Percentiles rank a stretch among this genome's conserved stretches.
Conservation (phyloP, 2,113 vertebrate genomes). For the Sporophila hypoxantha region DNA sequence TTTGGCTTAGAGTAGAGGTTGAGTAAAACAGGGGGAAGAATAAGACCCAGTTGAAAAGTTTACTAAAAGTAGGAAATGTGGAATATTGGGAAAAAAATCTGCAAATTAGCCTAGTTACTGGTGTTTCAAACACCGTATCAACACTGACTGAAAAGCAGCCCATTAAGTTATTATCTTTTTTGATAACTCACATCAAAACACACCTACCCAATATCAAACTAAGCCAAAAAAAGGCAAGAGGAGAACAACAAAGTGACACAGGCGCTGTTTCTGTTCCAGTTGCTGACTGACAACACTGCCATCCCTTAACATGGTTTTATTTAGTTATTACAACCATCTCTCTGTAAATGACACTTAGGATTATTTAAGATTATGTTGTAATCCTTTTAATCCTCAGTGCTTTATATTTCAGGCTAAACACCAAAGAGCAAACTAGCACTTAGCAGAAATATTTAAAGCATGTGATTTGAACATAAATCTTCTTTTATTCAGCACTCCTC, state of each 20-base stretch:
- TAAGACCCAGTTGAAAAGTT: not conserved
- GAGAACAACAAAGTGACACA: not conserved
- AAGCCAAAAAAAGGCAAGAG: not conserved
- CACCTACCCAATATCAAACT: not conserved
- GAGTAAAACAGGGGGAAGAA: not conserved
- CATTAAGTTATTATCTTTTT: not conserved
- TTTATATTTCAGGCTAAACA: constrained; percentile 99
- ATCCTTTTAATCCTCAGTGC: constrained; percentile 97
- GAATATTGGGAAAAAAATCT: not conserved
- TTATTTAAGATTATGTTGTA: constrained; percentile 99
- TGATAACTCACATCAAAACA: not conserved
- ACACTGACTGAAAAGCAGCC: not conserved
- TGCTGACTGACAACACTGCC: constrained; percentile 86
- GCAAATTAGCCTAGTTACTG: not conserved
- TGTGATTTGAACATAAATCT: constrained; percentile 79
- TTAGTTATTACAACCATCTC: constrained; percentile 91
- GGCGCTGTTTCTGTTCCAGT: constrained; percentile 60
- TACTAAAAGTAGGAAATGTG: not conserved
- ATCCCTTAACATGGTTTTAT: constrained; percentile 83
- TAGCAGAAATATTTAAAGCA: constrained; percentile 86
- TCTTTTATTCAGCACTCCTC: constrained; percentile 66
- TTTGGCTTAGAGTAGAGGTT: not conserved
- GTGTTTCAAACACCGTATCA: not conserved
- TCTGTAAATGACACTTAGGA: constrained; percentile 96
- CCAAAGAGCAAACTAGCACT: constrained; percentile 90